Percentiles rank a stretch among this genome's conserved stretches.
These are phyloP conservation scores for Caenorhabditis remanei DNA, from an alignment of 1,140 invertebrate genomes.

Conservation along the genomic window DNA sequence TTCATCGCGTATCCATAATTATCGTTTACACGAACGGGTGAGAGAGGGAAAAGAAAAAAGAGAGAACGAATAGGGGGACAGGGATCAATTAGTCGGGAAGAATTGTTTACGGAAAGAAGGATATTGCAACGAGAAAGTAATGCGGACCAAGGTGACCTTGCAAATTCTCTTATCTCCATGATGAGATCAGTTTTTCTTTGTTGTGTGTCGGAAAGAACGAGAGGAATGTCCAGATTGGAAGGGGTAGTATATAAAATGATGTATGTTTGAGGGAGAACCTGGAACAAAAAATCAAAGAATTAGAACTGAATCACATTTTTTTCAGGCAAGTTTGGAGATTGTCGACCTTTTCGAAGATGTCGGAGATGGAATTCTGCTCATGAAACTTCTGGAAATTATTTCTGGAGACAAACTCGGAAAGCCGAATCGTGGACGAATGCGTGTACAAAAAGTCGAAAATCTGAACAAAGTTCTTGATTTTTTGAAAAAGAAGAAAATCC, in stretches of 20 bases:
- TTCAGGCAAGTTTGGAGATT: slow-evolving; percentile 88
- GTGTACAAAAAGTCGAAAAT: slow-evolving; percentile 99
- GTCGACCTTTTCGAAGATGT: slow-evolving; percentile 96
- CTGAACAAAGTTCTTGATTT: slow-evolving; percentile 98
- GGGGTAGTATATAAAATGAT: neutral
- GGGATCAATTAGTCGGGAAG: slow-evolving; percentile 45
- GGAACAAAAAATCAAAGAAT: neutral
- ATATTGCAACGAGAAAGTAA: slow-evolving; percentile 21
- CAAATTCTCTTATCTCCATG: slow-evolving; percentile 17
- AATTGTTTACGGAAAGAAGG: slow-evolving; percentile 48
- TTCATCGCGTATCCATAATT: neutral
- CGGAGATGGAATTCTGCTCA: slow-evolving; percentile 92
- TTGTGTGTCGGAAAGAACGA: neutral
- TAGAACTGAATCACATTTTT: slow-evolving; percentile 3
- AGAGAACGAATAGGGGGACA: too few species aligned
- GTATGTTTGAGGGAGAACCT: neutral
- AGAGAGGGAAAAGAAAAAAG: neutral
- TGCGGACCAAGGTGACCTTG: slow-evolving; percentile 46
- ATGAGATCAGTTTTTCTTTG: slow-evolving; percentile 33
- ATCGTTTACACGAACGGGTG: neutral
- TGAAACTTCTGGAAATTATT: slow-evolving; percentile 98
- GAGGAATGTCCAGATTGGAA: neutral
- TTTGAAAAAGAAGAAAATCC: slow-evolving; percentile 83
- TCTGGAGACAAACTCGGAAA: slow-evolving; percentile 96
- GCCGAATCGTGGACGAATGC: slow-evolving; percentile 93